Conservation (phyloP, 35 echinoderm and acorn worm genomes). For the Chiridota heheva region DNA sequence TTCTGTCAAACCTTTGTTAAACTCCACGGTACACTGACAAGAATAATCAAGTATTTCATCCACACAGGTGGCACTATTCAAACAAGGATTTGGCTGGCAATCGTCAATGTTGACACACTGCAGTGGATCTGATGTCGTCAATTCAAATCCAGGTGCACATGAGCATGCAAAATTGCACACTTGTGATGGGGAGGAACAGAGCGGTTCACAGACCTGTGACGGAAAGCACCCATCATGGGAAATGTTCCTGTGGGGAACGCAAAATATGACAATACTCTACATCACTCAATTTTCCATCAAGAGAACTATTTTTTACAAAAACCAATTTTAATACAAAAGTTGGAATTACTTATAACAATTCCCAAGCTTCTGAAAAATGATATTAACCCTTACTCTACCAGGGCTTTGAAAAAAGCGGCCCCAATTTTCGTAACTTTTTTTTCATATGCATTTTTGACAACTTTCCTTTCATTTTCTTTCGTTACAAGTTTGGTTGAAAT, state of each 20-base stretch:
- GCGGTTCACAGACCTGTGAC: conserved; percentile 78
- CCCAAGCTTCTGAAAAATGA: too few relatives aligned
- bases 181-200: conserved; percentile 67
- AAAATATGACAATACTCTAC: neutral
- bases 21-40: conserved; percentile 85
- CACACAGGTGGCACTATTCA: conserved; percentile 89
- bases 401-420: too few relatives aligned
- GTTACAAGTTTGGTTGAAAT: too few relatives aligned
- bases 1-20: conserved; percentile 95
- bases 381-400: too few relatives aligned
- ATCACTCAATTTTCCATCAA: too few relatives aligned
- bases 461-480: too few relatives aligned
- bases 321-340: neutral
- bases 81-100: conserved; percentile 75
- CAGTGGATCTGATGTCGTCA: conserved; percentile 42
- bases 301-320: neutral
- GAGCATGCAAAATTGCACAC: conserved; percentile 82
- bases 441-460: too few relatives aligned
- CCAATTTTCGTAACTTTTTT: too few relatives aligned
- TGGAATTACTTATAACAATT: too few relatives aligned
- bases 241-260: conserved; percentile 61
- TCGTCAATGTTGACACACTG: conserved; percentile 87
- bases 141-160: conserved; percentile 77
- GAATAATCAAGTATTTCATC: conserved; percentile 92
- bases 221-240: conserved; percentile 83